phyloP scores from a whole-genome alignment of 2,888 invertebrate species.

The Papilio gigon region DNA sequence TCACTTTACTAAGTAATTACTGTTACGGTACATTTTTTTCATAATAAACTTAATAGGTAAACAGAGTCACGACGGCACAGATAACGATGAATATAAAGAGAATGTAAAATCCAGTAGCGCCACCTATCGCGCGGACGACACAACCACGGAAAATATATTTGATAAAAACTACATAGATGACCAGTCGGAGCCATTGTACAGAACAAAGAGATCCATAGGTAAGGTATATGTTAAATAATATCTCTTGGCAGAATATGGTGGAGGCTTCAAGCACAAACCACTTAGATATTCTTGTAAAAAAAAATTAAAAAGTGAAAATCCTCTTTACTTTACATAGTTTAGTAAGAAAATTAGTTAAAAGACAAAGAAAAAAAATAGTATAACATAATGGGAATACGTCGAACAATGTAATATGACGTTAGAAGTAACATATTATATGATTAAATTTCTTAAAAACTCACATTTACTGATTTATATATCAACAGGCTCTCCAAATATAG shows the following conservation, averaged over 20 bases:
- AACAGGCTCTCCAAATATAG: constrained; percentile 57
- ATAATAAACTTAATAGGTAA: constrained; percentile 13
- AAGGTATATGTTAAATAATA: constrained; percentile 37
- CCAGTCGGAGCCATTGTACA: constrained; percentile 52
- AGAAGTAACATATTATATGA: neutral
- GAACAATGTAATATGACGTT: too few relatives aligned
- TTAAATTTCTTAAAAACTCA: neutral
- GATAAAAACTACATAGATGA: constrained; percentile 52
- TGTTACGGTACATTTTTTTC: neutral
- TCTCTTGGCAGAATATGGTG: too few relatives aligned
- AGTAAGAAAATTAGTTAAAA: too few relatives aligned
- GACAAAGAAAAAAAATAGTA: neutral
- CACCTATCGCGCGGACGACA: constrained; percentile 18
- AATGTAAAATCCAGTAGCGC: constrained; percentile 20
- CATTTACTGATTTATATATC: constrained; percentile 30
- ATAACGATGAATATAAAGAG: neutral
- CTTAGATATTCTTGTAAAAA: too few relatives aligned
- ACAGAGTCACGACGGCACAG: constrained; percentile 23
- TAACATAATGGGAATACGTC: neutral
- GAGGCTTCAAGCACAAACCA: neutral
- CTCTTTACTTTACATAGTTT: too few relatives aligned
- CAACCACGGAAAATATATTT: constrained; percentile 39
- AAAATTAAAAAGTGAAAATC: too few relatives aligned
- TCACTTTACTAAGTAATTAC: neutral
- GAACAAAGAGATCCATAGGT: constrained; percentile 69